Conservation (phyloP, 1,140 invertebrate genomes). For the Drosophila mayri region DNA sequence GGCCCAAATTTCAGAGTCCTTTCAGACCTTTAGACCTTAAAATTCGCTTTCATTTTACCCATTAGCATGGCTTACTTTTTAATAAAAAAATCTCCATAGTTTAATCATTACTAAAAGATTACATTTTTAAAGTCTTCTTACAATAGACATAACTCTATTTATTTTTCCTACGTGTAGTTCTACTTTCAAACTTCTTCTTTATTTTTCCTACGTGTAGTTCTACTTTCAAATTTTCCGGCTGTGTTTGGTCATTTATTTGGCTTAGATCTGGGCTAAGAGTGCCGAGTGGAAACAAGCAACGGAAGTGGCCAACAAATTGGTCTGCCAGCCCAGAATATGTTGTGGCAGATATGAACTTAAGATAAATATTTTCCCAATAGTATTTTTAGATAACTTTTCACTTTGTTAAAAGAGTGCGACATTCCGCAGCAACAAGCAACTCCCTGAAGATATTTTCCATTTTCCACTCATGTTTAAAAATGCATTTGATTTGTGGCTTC, state of each 20-base stretch:
- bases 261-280: conserved; percentile 53
- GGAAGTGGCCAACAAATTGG: conserved; percentile 66
- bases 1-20: not conserved
- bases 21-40: not conserved
- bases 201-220: conserved; percentile 2
- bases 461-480: conserved; percentile 23
- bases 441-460: conserved; percentile 2
- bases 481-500: conserved; percentile 42
- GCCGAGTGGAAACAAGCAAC: conserved; percentile 57
- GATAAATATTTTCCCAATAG: conserved; percentile 23
- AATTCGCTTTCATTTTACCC: not conserved
- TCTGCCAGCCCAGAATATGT: conserved; percentile 21
- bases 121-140: no score
- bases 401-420: conserved; percentile 19
- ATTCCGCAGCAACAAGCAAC: not conserved
- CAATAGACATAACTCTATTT: not conserved
- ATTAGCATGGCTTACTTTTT: not conserved
- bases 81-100: not conserved
- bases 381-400: conserved; percentile 38
- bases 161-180: conserved; percentile 5
- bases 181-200: conserved; percentile 43
- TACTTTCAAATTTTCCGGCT: conserved; percentile 40
- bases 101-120: not conserved
- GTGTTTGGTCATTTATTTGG: conserved; percentile 74
- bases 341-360: conserved; percentile 30